These are phyloP conservation scores for Scaptomyza pallida DNA, from an alignment of 1,140 invertebrate species.

Conservation along the genomic window DNA sequence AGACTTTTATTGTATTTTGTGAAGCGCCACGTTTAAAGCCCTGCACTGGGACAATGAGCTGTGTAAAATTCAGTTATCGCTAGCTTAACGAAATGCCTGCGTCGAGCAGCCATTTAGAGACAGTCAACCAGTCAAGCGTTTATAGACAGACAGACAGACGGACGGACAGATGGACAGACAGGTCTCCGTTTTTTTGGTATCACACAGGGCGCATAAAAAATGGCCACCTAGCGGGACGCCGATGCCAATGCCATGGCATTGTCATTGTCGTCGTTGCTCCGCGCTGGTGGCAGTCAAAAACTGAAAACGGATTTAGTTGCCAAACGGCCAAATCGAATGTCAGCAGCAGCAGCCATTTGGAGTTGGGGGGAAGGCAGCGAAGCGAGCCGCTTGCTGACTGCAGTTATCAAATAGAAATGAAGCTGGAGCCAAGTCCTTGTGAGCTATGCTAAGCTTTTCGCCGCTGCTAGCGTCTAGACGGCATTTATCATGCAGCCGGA, in stretches of 20 bases:
- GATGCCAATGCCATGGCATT: conserved; percentile 25
- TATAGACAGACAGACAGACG: conserved; percentile 16
- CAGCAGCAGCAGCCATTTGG: not conserved
- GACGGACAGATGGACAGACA: conserved; percentile 21
- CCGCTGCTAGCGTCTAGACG: conserved; percentile 65
- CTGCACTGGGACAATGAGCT: not conserved
- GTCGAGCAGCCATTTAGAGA: conserved; percentile 30
- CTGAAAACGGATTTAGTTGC: conserved; percentile 60
- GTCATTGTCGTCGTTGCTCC: conserved; percentile 25
- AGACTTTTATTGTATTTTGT: no score
- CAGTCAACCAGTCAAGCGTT: conserved; percentile 40
- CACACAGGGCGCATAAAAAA: conserved; percentile 45
- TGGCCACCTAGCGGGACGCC: conserved; percentile 28
- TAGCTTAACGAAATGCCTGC: conserved; percentile 11
- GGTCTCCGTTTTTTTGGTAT: conserved; percentile 25
- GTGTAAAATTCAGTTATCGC: conserved; percentile 7
- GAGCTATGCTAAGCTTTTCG: conserved; percentile 52
- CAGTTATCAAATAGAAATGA: conserved; percentile 63
- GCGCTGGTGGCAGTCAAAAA: conserved; percentile 48
- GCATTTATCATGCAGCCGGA: conserved; percentile 69
- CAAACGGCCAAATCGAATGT: conserved; percentile 54
- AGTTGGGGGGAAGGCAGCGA: not conserved
- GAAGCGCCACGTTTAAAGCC: not conserved
- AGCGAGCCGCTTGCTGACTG: conserved; percentile 31
- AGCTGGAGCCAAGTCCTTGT: conserved; percentile 25